Base-by-base conservation (phyloP, 1,140 invertebrate species). In the Apis laboriosa region DNA sequence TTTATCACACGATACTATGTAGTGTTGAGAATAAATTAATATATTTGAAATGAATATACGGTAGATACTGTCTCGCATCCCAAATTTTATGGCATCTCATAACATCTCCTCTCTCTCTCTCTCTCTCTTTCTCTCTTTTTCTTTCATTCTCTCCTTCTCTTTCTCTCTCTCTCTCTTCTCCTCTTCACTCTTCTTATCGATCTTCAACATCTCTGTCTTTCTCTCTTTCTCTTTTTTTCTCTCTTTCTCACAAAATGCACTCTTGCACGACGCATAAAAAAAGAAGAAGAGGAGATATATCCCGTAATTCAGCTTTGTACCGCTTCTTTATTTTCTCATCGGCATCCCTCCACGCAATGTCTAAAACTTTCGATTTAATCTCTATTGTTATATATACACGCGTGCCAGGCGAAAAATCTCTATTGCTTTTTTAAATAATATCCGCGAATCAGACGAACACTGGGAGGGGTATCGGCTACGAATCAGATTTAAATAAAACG, bases 1-100 rank as follows among this genome's bases (percentile, higher is more conserved):
- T 55, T n/a, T 49, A 85, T 76, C 84, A 68, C 77, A 86, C 71
- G 88, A 92, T 76, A 84, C 28, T 81, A 55, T 74, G 80, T 92
- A 67, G 72, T 90, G 86, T 93, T 94, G 90, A 94, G 94, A 94
- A 94, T 94, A 94, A 94, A 94, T 94, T 94, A 94, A 94, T 94
- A 94, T 94, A 92, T 93, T 94, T 94, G 91, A 92, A 93, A 92
- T 94, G 92, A 90, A 93, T 94, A 94, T 94, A 94, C 90, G 93
- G 89, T 94, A 94, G 91, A 90, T 93, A 92, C 91, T 92, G 91
- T 91, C 90, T 91, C 88, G 91, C 91, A 92, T 92, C 88, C 91
- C 86, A 78, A 77, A 91, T 90, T 91, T 90, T 91, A 91, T 92
- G 91, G 90, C 91, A 90, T 90, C 87, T 90, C 87, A 78, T 84